phyloP scores from a whole-genome alignment of 1,140 invertebrate species.

The Paralvinella palmiformis region DNA sequence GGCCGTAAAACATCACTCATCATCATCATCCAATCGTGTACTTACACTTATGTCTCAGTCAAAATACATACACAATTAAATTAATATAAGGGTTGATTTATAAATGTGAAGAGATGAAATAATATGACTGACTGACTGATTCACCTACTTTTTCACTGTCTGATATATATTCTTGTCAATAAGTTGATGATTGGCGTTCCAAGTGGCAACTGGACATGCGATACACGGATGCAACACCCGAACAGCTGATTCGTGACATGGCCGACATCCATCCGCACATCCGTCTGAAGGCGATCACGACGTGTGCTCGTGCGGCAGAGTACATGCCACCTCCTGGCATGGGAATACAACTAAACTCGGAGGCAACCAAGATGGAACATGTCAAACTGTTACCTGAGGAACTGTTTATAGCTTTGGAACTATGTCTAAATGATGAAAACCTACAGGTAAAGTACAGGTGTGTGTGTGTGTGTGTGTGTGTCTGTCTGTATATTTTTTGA shows the following conservation, averaged over 20 bases:
- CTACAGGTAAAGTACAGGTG: too few species aligned
- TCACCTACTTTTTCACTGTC: too few species aligned
- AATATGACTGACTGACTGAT: too few species aligned
- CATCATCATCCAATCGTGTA: too few species aligned
- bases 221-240: slow-evolving; percentile 39
- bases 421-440: slow-evolving; percentile 38
- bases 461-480: too few species aligned
- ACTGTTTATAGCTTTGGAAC: slow-evolving; percentile 42
- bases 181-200: slow-evolving; percentile 44
- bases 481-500: too few species aligned
- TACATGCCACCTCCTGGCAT: slow-evolving; percentile 30
- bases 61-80: too few species aligned
- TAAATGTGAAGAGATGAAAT: too few species aligned
- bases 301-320: slow-evolving; percentile 38
- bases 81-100: too few species aligned
- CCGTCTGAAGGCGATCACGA: slow-evolving; percentile 38
- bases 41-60: too few species aligned
- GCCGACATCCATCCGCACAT: slow-evolving; percentile 46
- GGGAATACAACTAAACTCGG: slow-evolving; percentile 23
- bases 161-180: too few species aligned
- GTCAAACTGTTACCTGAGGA: slow-evolving; percentile 32
- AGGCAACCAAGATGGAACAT: slow-evolving; percentile 12
- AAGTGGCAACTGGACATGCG: slow-evolving; percentile 43
- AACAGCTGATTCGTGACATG: slow-evolving; percentile 46
- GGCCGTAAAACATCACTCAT: too few species aligned